Base-by-base conservation (phyloP, 2,797 vertebrate genomes). In the Nasua narica region DNA sequence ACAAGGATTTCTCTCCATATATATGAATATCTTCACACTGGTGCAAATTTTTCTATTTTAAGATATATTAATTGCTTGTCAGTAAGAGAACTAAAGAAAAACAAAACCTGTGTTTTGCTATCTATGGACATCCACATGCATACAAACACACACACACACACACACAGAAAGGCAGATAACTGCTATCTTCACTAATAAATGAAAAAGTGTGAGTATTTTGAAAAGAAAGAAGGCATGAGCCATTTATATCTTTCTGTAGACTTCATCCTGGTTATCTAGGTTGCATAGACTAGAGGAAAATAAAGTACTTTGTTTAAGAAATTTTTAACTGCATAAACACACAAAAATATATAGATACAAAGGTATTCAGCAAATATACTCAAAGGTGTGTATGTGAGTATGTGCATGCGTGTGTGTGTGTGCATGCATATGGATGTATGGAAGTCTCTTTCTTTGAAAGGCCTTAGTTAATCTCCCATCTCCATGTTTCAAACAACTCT, bases 31-130 rank as follows among this genome's bases (percentile, higher is more conserved):
- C 35, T 81, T 91, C 35, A 29, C 40, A 60, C 5, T 62, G 7
- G 13, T 78, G 2, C 62, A 83, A 62, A 23, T 21, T 93, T 87
- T 84, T 40, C 27, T 37, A 65, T 72, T 72, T 87, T 70, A 78
- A 84, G 56, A 65, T 88, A 25, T 56, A 35, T 70, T 52, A 78
- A 43, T 74, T 70, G n/a, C 43, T 14, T 72, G 40, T 84, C 4
- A 52, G 27, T 54, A 88, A 87, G 43, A 91, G 82, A 70, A 77
- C 23, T 60, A 58, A 78, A 85, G 43, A 54, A 92, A 83, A 58
- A 58, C 67, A 43, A 43, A 82, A 40, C 12, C 8, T 70, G 5
- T 54, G 7, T 70, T 78, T 60, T 87, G 32, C 23, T 43, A 0
- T 87, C 19, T 77, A 0, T 35, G 3, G 3, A 83, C 48, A 58